These are phyloP conservation scores for Gnathonemus longibarbis DNA, from an alignment of 2,113 vertebrate species.

Conservation along the genomic window DNA sequence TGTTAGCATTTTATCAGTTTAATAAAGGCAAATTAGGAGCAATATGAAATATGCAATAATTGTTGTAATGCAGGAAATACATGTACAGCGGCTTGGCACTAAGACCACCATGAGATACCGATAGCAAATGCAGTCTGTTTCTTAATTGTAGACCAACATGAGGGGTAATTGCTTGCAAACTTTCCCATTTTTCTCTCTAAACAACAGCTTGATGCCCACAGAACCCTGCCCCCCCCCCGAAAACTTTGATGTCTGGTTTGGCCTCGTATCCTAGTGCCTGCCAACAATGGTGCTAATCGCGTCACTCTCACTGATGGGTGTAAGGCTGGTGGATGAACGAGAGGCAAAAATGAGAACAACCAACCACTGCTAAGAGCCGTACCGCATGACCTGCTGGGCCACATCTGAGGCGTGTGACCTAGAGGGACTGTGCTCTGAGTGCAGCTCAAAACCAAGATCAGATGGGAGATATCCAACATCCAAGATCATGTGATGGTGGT, in stretches of 20 bases:
- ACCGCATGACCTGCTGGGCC: not conserved
- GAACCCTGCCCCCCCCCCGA: not conserved
- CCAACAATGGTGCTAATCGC: not conserved
- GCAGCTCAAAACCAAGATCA: not conserved
- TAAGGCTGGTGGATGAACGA: not conserved
- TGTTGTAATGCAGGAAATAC: slow-evolving; percentile 57
- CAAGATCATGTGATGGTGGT: not conserved
- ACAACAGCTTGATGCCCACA: slow-evolving; percentile 23
- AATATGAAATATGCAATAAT: slow-evolving; percentile 78
- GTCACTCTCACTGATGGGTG: not conserved
- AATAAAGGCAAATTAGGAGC: slow-evolving; percentile 83
- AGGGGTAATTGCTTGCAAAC: slow-evolving; percentile 41
- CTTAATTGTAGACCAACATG: slow-evolving; percentile 51
- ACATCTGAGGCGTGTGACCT: not conserved
- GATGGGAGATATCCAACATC: not conserved
- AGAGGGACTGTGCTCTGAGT: not conserved
- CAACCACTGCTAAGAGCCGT: not conserved
- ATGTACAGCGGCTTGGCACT: slow-evolving; percentile 42
- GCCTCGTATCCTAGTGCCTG: not conserved
- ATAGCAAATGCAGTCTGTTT: slow-evolving; percentile 49
- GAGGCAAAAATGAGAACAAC: not conserved
- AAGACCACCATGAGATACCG: slow-evolving; percentile 36
- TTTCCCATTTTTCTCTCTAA: slow-evolving; percentile 41
- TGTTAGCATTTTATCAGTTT: slow-evolving; percentile 82
- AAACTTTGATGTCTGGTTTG: not conserved